Evolutionary conservation across 2,888 invertebrate genomes (phyloP), one percentile per base, ranked within the genome.

Genomic region (Myopa testacea): DNA sequence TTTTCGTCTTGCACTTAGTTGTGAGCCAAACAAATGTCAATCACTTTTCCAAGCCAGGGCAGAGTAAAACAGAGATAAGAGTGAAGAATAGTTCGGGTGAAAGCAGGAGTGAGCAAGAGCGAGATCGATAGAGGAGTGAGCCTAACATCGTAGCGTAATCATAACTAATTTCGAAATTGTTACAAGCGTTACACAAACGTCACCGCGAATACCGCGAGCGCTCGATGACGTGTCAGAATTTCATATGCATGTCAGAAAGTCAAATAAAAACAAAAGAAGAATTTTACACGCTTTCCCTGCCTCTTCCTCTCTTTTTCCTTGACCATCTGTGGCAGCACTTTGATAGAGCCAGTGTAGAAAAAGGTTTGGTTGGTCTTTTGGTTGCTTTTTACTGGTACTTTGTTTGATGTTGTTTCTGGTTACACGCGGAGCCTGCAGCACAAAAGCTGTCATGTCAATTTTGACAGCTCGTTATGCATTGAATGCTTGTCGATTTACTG

Each of bases 161-260:
- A n/a, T 75, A 74, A 69, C 55, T 70, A 78, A 63, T 70, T 75
- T 70, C 52, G 26, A 68, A 65, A 67, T 75, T 14, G 40, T 68
- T 63, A 38, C 67, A 6, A 45, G 45, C 45, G 45, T 45, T 10
- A 45, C 45, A 26, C 26, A 55, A 75, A 3, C 60, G 58, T 50
- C 63, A 37, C 52, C 26, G 65, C 63, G 26, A 37, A 37, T 26
- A 55, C 78, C 77, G 65, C 65, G 74, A 40, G 77, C 80, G 76
- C 75, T 85, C 87, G 88, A 86, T 88, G 88, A 88, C 88, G 88
- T 88, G 88, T 88, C 87, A 88, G 84, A 88, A 88, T 88, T 88
- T 87, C 86, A 87, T 88, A 88, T 87, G 86, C 87, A 86, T 86
- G 87, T 88, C 86, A 87, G 85, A 85, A 87, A 40, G 50, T 62